Evolutionary conservation across 2,797 vertebrate species (phyloP).

Genomic region (Falco columbarius): DNA sequence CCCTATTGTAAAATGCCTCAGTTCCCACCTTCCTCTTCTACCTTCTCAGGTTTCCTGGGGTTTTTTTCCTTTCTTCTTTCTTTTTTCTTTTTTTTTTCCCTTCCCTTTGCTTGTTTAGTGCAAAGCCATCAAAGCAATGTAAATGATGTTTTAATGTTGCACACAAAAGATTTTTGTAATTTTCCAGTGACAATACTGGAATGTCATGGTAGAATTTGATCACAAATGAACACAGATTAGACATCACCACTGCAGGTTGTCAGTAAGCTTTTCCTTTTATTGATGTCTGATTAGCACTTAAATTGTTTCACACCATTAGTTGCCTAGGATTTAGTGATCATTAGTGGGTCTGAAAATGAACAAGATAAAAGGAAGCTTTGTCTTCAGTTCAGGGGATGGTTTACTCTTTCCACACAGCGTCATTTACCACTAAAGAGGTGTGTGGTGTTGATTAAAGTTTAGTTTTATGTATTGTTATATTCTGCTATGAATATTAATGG

Average conservation of each 20-base stretch:
- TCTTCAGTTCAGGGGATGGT: neutral
- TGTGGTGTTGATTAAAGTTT: conserved; percentile 3
- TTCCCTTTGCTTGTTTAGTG: neutral
- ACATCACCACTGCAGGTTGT: neutral
- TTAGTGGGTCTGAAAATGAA: neutral
- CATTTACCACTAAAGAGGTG: neutral
- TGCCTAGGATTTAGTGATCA: neutral
- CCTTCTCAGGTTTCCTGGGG: neutral
- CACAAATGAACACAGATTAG: neutral
- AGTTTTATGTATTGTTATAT: neutral
- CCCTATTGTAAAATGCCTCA: neutral
- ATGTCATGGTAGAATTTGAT: neutral
- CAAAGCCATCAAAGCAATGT: neutral
- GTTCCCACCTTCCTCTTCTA: neutral
- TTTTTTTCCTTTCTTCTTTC: neutral
- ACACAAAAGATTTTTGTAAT: neutral
- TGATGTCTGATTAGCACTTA: conserved; percentile 13
- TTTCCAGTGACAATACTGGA: neutral
- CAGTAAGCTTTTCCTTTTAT: neutral
- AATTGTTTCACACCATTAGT: neutral
- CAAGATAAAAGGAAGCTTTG: conserved; percentile 2
- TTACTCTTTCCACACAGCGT: neutral
- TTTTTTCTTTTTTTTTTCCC: too few species aligned
- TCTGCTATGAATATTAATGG: neutral
- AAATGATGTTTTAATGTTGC: neutral